Evolutionary conservation across 1,140 invertebrate species (phyloP).

Genomic region (Batillaria attramentaria): DNA sequence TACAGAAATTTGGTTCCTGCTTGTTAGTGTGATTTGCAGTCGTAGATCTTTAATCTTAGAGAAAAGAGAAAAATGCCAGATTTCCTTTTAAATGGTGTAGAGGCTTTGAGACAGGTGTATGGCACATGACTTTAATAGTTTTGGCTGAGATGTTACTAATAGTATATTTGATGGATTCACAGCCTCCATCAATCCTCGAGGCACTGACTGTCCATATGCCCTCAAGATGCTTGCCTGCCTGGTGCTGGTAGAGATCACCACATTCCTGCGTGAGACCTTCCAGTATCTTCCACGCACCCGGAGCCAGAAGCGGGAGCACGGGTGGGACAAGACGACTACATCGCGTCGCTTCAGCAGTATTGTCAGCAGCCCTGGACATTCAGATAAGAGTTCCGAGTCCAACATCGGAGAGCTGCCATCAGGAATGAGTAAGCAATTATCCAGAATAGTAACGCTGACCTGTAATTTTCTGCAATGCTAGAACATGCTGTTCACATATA

Average conservation of each 20-base stretch:
- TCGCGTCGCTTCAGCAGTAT: constrained; percentile 71
- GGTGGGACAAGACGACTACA: constrained; percentile 69
- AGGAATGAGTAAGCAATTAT: constrained; percentile 58
- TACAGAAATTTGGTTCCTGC: too few species aligned
- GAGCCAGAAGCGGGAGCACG: constrained; percentile 56
- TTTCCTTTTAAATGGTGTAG: too few species aligned
- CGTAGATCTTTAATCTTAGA: too few species aligned
- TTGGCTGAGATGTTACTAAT: too few species aligned
- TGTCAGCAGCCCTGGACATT: constrained; percentile 69
- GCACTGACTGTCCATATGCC: constrained; percentile 91
- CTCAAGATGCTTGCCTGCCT: constrained; percentile 93
- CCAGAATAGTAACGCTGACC: too few species aligned
- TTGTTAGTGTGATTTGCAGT: too few species aligned
- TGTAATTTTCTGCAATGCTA: too few species aligned
- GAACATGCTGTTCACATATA: too few species aligned
- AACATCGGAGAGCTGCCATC: constrained; percentile 63
- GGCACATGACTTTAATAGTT: too few species aligned
- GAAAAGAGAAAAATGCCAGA: too few species aligned
- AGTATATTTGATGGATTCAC: too few species aligned
- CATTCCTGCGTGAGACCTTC: constrained; percentile 97
- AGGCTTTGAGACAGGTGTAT: too few species aligned
- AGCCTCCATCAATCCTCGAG: constrained; percentile 90
- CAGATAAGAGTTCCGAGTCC: constrained; percentile 67
- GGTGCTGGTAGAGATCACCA: constrained; percentile 95
- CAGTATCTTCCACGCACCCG: constrained; percentile 75